These are phyloP conservation scores for Catostylus mosaicus DNA, from an alignment of 30 jellyfish, hydroid and myxozoan species.

Conservation along the genomic window DNA sequence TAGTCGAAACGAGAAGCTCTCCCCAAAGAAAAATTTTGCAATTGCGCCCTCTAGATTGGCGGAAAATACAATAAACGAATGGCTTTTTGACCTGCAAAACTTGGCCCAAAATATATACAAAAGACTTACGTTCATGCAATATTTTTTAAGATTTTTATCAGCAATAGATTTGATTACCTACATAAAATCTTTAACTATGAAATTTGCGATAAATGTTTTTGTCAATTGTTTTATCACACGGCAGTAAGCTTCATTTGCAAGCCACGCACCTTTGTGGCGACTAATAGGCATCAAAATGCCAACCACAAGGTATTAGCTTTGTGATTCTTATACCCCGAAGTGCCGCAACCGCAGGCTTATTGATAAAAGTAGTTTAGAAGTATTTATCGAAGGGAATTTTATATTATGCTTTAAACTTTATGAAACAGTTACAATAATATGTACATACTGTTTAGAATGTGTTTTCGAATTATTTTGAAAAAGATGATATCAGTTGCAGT, in stretches of 20 bases:
- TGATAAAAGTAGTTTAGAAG: background rate
- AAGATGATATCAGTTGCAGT: background rate
- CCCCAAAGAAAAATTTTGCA: too few species aligned
- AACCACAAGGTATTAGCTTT: background rate
- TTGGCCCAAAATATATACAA: background rate
- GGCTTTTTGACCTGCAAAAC: background rate
- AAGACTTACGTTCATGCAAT: background rate
- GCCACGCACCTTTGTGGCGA: background rate
- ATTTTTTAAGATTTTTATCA: background rate
- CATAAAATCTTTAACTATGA: background rate
- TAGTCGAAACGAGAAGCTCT: too few species aligned
- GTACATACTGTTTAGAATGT: background rate
- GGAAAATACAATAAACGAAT: too few species aligned
- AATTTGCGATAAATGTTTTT: too few species aligned
- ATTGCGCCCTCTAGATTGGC: too few species aligned
- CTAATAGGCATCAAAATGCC: background rate
- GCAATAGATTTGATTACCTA: background rate
- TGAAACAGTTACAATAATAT: background rate
- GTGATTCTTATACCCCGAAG: background rate
- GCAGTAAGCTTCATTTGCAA: background rate
- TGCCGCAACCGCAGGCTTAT: background rate
- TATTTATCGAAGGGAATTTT: background rate
- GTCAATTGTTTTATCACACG: background rate
- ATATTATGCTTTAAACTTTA: background rate
- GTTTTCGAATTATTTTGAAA: background rate